Percentiles rank a stretch among this genome's conserved stretches.
Conservation (phyloP, 2,888 invertebrate genomes). For the Dicycla oo region DNA sequence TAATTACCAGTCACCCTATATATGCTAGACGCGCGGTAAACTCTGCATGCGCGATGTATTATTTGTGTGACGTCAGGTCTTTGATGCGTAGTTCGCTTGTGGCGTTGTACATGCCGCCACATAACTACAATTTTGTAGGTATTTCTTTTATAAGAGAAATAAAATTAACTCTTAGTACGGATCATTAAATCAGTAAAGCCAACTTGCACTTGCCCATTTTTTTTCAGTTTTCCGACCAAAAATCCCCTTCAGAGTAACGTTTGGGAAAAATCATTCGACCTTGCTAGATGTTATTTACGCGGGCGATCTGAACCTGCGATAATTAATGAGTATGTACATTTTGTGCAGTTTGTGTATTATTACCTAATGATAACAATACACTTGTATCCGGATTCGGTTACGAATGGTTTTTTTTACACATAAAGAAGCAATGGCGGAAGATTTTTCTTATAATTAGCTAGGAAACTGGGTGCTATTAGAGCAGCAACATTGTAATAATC, state of each 20-base stretch:
- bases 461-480: constrained; percentile 13
- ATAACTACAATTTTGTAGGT: no score
- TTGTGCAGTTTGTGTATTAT: constrained; percentile 54
- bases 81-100: background rate
- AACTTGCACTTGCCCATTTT: constrained; percentile 22
- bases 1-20: no score
- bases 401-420: constrained; percentile 13
- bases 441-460: constrained; percentile 22
- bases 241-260: constrained; percentile 35
- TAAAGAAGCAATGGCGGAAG: constrained; percentile 24
- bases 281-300: constrained; percentile 44
- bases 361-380: constrained; percentile 52
- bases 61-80: no score
- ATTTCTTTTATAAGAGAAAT: no score
- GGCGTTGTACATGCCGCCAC: no score
- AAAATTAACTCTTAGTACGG: background rate
- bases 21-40: no score
- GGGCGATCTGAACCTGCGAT: constrained; percentile 43
- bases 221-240: constrained; percentile 29
- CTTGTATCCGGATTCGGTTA: constrained; percentile 32
- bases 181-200: background rate
- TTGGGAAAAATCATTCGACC: constrained; percentile 56
- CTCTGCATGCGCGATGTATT: no score
- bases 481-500: background rate
- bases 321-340: constrained; percentile 42